Base-by-base conservation (phyloP, 1,140 invertebrate genomes). In the Drosophila sulfurigaster region DNA sequence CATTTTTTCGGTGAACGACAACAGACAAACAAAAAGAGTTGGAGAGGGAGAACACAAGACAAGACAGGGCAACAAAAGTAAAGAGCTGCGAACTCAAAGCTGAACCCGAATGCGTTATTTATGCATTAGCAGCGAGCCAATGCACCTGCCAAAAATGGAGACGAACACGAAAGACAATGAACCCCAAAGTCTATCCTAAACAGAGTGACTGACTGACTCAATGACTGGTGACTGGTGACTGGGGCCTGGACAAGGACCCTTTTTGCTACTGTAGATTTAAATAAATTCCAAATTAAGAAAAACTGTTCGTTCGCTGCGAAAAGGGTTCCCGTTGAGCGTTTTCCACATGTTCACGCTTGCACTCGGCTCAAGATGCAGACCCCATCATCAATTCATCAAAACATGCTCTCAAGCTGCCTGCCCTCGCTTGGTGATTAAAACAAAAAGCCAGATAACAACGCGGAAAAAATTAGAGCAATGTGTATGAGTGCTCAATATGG, bases 331-430 rank as follows among this genome's bases (percentile, higher is more conserved):
- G 54, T 48, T 68, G 43, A 46, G 77, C 73, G 71, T 81, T 80
- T 72, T 79, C 66, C 78, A 76, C 63, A 73, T 56, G 59, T 45
- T 16, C 66, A 60, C 57, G n/a, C 56, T 41, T 20, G 41, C 32
- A 20, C 51, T 57, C 38, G n/a, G 48, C 35, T 38, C 35, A 35
- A 15, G 60, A 72, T 56, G 16, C 82, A 89, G 82, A 86, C 81
- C 86, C 89, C 85, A 82, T 91, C 89, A 91, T 91, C 89, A 91
- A 91, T 91, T 91, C 89, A 91, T 91, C 89, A 91, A 91, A 91
- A 89, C 65, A 82, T 41, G 35, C 52, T 62, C 48, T 16, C n/a
- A n/a, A 63, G 20, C 20, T 25, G 20, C 58, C 11, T 28, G 67
- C 25, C 49, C 49, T 58, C 56, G 38, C 38, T 65, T 65, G 68